Percentiles rank a stretch among this genome's conserved stretches.
phyloP scores from a whole-genome alignment of 2,113 vertebrate species.

The Stigmatopora nigra region DNA sequence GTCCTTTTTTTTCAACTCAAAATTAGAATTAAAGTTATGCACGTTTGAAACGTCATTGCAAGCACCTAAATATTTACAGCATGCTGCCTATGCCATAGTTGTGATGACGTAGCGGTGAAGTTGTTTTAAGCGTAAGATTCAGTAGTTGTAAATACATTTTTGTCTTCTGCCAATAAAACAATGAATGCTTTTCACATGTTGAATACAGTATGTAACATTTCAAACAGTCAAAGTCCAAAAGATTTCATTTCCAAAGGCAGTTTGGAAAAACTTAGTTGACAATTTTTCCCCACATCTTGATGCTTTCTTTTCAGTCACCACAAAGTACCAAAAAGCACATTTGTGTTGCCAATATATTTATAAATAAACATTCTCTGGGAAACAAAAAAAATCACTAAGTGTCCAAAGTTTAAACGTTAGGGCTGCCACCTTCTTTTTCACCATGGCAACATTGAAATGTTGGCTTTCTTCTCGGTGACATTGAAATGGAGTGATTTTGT shows the following conservation, averaged over 20 bases:
- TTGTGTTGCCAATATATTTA: conserved; percentile 11
- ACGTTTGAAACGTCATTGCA: not conserved
- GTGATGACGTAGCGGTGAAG: not conserved
- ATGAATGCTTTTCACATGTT: conserved; percentile 2
- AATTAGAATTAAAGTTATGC: not conserved
- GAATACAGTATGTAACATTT: not conserved
- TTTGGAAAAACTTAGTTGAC: conserved; percentile 6
- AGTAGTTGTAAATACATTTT: not conserved
- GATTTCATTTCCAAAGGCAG: conserved; percentile 7
- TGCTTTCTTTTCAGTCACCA: not conserved
- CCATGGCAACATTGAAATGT: conserved; percentile 65
- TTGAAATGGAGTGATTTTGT: conserved; percentile 79
- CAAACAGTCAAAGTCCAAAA: not conserved
- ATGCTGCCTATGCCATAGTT: not conserved
- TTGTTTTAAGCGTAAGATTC: not conserved
- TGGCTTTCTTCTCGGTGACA: conserved; percentile 75
- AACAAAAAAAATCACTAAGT: conserved; percentile 24
- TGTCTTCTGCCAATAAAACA: not conserved
- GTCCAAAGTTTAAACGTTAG: conserved; percentile 64
- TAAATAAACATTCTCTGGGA: conserved; percentile 37
- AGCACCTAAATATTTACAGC: not conserved
- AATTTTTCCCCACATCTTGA: not conserved
- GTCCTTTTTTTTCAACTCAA: too few species aligned
- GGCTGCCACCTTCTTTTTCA: conserved; percentile 50
- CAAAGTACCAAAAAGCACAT: conserved; percentile 12